These are phyloP conservation scores for Tetraneura akinire DNA, from an alignment of 1,140 invertebrate genomes.

Conservation along the genomic window DNA sequence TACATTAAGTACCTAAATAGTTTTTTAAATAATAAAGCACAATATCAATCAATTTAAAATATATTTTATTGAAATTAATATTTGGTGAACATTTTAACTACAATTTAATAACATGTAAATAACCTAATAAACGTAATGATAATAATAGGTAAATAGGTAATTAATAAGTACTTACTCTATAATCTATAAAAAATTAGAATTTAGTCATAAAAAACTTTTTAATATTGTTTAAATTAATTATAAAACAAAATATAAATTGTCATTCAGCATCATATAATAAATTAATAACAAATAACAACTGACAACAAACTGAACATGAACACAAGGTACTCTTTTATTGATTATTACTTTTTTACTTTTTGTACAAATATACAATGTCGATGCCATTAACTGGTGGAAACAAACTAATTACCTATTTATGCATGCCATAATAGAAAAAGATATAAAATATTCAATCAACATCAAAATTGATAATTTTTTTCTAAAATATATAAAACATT, in stretches of 20 bases:
- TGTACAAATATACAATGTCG: no score
- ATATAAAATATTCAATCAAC: background rate
- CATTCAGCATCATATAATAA: background rate
- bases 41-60: no score
- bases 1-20: no score
- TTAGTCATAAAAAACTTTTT: background rate
- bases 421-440: background rate
- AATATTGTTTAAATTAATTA: background rate
- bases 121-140: background rate
- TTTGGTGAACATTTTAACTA: background rate
- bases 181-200: background rate
- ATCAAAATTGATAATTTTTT: background rate
- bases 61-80: background rate
- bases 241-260: background rate
- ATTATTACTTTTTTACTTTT: no score
- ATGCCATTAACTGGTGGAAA: background rate
- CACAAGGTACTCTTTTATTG: no score
- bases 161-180: background rate
- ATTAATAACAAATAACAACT: background rate
- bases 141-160: background rate
- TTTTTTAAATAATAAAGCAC: no score
- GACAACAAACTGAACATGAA: no score
- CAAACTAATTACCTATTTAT: background rate
- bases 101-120: background rate
- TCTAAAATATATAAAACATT: no score